phyloP scores from a whole-genome alignment of 2,797 vertebrate genomes.

The Microcaecilia unicolor region DNA sequence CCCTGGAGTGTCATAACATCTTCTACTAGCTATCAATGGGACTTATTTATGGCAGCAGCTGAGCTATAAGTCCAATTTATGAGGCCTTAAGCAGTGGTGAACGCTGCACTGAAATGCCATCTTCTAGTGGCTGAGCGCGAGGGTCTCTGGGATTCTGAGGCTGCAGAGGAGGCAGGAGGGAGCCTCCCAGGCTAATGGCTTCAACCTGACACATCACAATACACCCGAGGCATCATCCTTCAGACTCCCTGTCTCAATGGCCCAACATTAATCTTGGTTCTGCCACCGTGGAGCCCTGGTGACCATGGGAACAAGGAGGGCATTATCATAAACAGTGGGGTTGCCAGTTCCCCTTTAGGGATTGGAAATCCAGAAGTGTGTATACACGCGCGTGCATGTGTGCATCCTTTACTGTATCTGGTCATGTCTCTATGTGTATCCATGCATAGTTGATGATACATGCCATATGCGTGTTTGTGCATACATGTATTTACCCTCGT shows the following conservation, averaged over 20 bases:
- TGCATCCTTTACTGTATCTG: too few relatives aligned
- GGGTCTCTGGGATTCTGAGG: slow-evolving; percentile 59
- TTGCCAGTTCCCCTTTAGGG: slow-evolving; percentile 41
- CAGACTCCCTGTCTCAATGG: slow-evolving; percentile 50
- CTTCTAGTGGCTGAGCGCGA: slow-evolving; percentile 60
- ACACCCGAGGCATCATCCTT: slow-evolving; percentile 54
- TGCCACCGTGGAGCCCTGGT: slow-evolving; percentile 34
- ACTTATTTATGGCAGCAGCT: slow-evolving; percentile 98
- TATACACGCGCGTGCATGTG: too few relatives aligned
- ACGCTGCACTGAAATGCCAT: slow-evolving; percentile 78
- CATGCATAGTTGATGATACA: too few relatives aligned
- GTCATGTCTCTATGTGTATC: too few relatives aligned
- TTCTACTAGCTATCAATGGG: slow-evolving; percentile 98
- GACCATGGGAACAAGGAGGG: slow-evolving; percentile 59
- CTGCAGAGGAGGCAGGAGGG: too few relatives aligned
- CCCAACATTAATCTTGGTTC: slow-evolving; percentile 55
- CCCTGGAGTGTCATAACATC: slow-evolving; percentile 97
- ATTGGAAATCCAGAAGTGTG: slow-evolving; percentile 26
- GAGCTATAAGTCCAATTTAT: slow-evolving; percentile 96
- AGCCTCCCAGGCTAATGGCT: slow-evolving; percentile 59
- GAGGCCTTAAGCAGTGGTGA: slow-evolving; percentile 77
- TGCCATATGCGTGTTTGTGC: too few relatives aligned
- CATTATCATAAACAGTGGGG: slow-evolving; percentile 51
- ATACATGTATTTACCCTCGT: too few relatives aligned
- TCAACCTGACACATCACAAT: slow-evolving; percentile 47